phyloP scores from a whole-genome alignment of 92 coral and sea anemone genomes.

The Plumapathes pennacea region DNA sequence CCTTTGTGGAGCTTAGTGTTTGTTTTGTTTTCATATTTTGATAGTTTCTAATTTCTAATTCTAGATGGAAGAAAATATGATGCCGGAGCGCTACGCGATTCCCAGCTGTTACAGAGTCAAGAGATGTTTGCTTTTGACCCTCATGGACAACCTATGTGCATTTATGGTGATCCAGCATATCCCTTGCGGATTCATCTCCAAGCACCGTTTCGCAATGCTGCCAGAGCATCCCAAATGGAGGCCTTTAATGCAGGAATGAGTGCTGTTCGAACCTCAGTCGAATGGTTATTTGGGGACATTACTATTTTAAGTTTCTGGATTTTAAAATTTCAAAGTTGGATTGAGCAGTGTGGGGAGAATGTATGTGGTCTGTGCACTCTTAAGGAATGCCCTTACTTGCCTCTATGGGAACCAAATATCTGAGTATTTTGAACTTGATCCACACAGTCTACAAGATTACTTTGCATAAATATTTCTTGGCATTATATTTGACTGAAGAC shows the following conservation, averaged over 20 bases:
- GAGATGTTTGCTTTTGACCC: conserved; percentile 35
- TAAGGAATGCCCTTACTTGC: conserved; percentile 39
- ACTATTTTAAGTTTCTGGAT: conserved; percentile 34
- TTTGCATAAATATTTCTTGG: conserved; percentile 21
- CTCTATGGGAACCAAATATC: conserved; percentile 22
- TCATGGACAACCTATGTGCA: conserved; percentile 47
- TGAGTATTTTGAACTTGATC: conserved; percentile 25
- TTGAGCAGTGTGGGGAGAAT: conserved; percentile 32
- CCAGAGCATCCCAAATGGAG: conserved; percentile 30
- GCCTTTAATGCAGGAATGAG: conserved; percentile 42
- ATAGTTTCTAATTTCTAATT: conserved; percentile 8
- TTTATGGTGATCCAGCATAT: conserved; percentile 51
- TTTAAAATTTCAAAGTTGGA: conserved; percentile 18
- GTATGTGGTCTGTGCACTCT: conserved; percentile 42
- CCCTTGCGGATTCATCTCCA: conserved; percentile 46
- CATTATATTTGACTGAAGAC: background rate
- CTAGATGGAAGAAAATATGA: conserved; percentile 37
- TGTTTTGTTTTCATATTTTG: too few relatives aligned
- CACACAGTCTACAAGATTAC: conserved; percentile 26
- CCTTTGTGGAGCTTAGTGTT: background rate
- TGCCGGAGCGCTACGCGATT: conserved; percentile 44
- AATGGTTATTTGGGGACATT: conserved; percentile 48
- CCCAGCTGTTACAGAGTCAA: conserved; percentile 39
- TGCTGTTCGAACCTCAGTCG: conserved; percentile 32
- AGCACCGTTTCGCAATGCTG: conserved; percentile 47